Evolutionary conservation across 1,140 invertebrate genomes (phyloP), one percentile per base, ranked within the genome.

Genomic region (Pissodes strobi): DNA sequence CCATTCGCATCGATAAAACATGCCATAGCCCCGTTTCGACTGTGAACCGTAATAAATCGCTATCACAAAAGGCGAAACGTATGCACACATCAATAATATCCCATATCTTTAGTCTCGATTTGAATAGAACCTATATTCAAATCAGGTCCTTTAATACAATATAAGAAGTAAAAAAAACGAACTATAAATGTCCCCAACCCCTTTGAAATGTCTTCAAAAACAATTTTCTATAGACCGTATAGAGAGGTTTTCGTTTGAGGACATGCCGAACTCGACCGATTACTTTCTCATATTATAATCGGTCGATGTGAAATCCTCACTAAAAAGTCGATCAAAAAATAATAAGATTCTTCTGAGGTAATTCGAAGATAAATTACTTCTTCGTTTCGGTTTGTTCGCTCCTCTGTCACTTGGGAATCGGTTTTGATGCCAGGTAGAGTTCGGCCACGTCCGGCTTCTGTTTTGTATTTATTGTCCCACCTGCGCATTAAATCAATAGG

Each of bases 401-500:
- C n/a, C n/a, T n/a, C n/a, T n/a, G n/a, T n/a, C n/a, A n/a, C n/a
- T n/a, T n/a, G n/a, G n/a, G n/a, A n/a, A n/a, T n/a, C n/a, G n/a
- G n/a, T n/a, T 27, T 27, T 39, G n/a, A n/a, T 39, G n/a, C 15
- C 12, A 6, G 46, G 46, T 8, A 22, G 2, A 51, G n/a, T 46
- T 46, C 22, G 48, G 21, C 19, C 17, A 12, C 34, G 17, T 19
- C 58, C 23, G 9, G 22, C 6, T 13, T 13, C 18, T 52, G 58
- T 61, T 61, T 52, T 15, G 46, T 52, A 51, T 52, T 61, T 61
- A 61, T 61, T 61, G 45, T 43, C 45, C 58, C 58, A 61, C 58
- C 58, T 61, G 58, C 58, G 27, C 58, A 51, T 61, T 61, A 61
- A 61, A 61, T 61, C 58, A 61, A 61, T 61, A 61, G 58, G 46